Base-by-base conservation (phyloP, 2,113 vertebrate genomes). In the Myanophis thanlyinensis region DNA sequence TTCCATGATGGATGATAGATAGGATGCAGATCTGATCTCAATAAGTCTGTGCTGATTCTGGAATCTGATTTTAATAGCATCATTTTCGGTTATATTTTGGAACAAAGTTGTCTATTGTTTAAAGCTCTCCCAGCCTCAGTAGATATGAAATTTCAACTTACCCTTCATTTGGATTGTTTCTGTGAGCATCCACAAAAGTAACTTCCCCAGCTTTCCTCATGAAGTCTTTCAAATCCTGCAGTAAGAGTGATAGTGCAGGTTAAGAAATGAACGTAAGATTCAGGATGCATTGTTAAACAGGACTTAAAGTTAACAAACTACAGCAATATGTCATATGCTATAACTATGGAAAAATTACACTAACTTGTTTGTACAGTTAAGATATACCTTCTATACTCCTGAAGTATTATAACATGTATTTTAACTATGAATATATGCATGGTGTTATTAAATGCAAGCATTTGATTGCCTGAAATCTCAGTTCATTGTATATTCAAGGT, bases 181-280 rank as follows among this genome's bases (percentile, higher is more conserved):
- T 98, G 97, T 99, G 98, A 48, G 98, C 98, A 94, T 99, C 98
- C 97, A 99, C 98, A 98, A 99, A 99, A 44, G 98, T 99, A 67
- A 99, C 98, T 92, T 99, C 98, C 87, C 98, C 98, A 93, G 98
- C 98, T 97, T 99, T 99, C 97, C 98, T 98, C 98, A 99, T 99
- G 96, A 99, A 97, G 97, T 99, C 98, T 97, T 99, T 99, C 94
- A 99, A 98, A 97, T 99, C 98, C 98, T 99, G 97, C 89, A 96
- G 97, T 95, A 97, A 85, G 96, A 95, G 89, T 93, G 89, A 94
- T n/a, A 54, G 90, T 94, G 96, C 93, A 96, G 89, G 86, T 95
- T 95, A 93, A 3, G 73, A 94, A 95, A 52, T 73, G 87, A 53
- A 44, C 12, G 88, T 4, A 89, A 0, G 54, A 40, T 13, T 44